phyloP scores from a whole-genome alignment of 2,113 vertebrate genomes.

The Rafetus swinhoei region DNA sequence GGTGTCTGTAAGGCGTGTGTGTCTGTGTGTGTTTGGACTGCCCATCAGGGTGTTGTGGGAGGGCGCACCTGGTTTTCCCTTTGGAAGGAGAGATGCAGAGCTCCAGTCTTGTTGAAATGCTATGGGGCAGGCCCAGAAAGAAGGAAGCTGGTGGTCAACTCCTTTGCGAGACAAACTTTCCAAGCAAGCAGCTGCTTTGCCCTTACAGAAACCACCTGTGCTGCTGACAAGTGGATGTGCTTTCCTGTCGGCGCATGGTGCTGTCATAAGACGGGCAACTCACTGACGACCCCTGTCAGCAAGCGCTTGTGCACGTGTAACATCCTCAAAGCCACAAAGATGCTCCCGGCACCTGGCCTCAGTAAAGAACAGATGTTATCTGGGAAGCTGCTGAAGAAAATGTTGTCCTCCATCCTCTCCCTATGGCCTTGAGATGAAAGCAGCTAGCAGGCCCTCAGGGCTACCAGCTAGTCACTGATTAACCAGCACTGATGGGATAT shows the following conservation, averaged over 20 bases:
- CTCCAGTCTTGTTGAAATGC: not conserved
- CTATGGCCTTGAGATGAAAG: slow-evolving; percentile 54
- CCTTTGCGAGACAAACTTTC: not conserved
- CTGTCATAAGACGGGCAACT: rapidly evolving
- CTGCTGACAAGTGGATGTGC: not conserved
- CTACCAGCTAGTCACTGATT: slow-evolving; percentile 50
- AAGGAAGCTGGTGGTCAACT: not conserved
- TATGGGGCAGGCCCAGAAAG: not conserved
- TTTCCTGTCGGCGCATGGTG: rapidly evolving
- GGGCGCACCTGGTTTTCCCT: not conserved
- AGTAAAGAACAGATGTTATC: slow-evolving; percentile 37
- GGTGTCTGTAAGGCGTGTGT: not conserved
- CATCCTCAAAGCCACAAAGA: not conserved
- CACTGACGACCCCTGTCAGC: not conserved
- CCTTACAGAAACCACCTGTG: not conserved
- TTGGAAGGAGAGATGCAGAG: not conserved
- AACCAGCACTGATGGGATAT: not conserved
- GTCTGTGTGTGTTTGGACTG: not conserved
- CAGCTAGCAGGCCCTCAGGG: not conserved
- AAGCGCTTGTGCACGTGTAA: not conserved
- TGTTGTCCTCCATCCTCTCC: slow-evolving; percentile 37
- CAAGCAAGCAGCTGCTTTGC: not conserved
- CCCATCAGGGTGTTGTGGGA: not conserved
- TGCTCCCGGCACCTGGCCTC: not conserved
- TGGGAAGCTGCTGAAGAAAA: slow-evolving; percentile 59